Conservation (phyloP, 1,140 invertebrate species). For the Schlechtendalia chinensis region DNA sequence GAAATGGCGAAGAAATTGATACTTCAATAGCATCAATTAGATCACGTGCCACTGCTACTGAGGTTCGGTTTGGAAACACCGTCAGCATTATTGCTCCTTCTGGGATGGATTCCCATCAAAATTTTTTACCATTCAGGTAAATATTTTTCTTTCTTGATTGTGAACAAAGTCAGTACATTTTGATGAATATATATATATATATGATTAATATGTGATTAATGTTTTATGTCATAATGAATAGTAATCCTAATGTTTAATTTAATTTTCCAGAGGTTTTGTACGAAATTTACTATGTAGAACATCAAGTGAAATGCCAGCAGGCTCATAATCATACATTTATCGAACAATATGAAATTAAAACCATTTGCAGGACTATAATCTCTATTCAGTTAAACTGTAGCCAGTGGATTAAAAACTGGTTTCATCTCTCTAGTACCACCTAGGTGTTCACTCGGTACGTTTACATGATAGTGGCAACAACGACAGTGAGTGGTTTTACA, state of each 20-base stretch:
- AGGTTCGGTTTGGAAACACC: conserved; percentile 40
- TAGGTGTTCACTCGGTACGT: too few species aligned
- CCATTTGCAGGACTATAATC: neutral
- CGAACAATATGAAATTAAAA: conserved; percentile 14
- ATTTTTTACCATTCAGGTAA: conserved; percentile 39
- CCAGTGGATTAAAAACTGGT: too few species aligned
- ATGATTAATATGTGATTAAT: neutral
- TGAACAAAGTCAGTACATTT: neutral
- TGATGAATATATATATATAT: too few species aligned
- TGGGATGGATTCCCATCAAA: conserved; percentile 16
- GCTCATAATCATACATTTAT: conserved; percentile 20
- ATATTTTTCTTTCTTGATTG: neutral
- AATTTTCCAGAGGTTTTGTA: conserved; percentile 38
- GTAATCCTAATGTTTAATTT: neutral
- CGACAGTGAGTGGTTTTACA: too few species aligned
- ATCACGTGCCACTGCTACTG: conserved; percentile 18
- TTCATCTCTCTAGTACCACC: too few species aligned
- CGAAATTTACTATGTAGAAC: conserved; percentile 42
- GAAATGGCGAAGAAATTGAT: conserved; percentile 35
- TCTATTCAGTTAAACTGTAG: neutral
- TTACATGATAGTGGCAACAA: too few species aligned
- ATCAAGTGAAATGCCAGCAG: conserved; percentile 28
- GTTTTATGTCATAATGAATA: neutral
- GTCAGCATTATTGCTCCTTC: conserved; percentile 38
- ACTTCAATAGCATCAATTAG: neutral